Evolutionary conservation across 2,113 vertebrate genomes (phyloP).

Genomic region (Xiphophorus couchianus): DNA sequence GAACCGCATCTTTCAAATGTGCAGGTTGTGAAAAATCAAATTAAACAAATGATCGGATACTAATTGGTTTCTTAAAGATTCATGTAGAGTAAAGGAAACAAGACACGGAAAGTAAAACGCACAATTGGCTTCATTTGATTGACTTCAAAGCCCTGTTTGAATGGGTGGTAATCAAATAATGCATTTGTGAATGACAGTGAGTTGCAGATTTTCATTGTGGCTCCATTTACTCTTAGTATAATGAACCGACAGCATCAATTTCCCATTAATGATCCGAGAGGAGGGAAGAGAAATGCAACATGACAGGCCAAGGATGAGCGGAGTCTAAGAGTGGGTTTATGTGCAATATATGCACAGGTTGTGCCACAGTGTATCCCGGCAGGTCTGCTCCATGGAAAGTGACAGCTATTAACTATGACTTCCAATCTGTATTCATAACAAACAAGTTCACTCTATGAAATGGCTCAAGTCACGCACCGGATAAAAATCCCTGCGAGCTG

Average conservation of each 20-base stretch:
- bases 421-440: slow-evolving; percentile 68
- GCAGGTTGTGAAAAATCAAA: slow-evolving; percentile 43
- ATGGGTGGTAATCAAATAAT: slow-evolving; percentile 68
- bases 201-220: slow-evolving; percentile 73
- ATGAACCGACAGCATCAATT: slow-evolving; percentile 74
- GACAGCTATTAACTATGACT: slow-evolving; percentile 39
- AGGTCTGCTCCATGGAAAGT: slow-evolving; percentile 30
- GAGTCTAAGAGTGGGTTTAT: slow-evolving; percentile 41
- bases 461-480: slow-evolving; percentile 54
- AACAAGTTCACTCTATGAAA: slow-evolving; percentile 54
- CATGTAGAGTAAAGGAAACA: slow-evolving; percentile 67
- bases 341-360: slow-evolving; percentile 28
- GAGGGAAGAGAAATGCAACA: slow-evolving; percentile 67
- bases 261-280: slow-evolving; percentile 62
- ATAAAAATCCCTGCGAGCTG: slow-evolving; percentile 56
- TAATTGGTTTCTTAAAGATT: slow-evolving; percentile 74
- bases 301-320: slow-evolving; percentile 71
- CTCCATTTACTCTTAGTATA: slow-evolving; percentile 71
- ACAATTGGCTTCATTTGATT: slow-evolving; percentile 42
- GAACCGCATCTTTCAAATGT: slow-evolving; percentile 66
- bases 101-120: slow-evolving; percentile 60
- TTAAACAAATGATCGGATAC: slow-evolving; percentile 62
- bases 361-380: slow-evolving; percentile 34
- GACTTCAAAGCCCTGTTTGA: slow-evolving; percentile 60
- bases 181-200: slow-evolving; percentile 70